phyloP scores from a whole-genome alignment of 2,113 vertebrate genomes.

The Cyphomyrus discorhynchus region DNA sequence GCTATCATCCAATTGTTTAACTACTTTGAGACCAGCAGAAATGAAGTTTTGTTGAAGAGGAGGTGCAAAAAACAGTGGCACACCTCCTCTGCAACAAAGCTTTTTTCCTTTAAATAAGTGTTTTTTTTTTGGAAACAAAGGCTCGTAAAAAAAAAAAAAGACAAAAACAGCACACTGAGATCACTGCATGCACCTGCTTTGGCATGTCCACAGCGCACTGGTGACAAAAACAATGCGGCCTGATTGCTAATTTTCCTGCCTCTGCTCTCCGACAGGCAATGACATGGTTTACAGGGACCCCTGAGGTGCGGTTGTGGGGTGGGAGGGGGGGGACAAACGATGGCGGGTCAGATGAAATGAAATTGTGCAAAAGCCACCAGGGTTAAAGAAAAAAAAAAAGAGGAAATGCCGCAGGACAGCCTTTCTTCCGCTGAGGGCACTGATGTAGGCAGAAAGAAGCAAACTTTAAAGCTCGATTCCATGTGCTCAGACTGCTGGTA shows the following conservation, averaged over 20 bases:
- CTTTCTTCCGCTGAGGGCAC: constrained; percentile 12
- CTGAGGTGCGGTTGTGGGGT: not conserved
- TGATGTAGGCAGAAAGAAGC: constrained; percentile 17
- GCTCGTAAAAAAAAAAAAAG: not conserved
- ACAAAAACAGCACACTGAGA: not conserved
- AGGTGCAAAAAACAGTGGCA: too few relatives aligned
- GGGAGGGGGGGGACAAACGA: constrained; percentile 24
- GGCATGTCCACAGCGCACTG: constrained; percentile 5
- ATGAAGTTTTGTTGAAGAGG: not conserved
- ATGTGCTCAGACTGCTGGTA: not conserved
- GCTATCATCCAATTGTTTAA: not conserved
- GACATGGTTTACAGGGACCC: constrained; percentile 27
- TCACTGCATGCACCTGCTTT: not conserved
- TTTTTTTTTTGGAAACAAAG: not conserved
- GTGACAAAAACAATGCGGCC: constrained; percentile 24
- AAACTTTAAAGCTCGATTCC: not conserved
- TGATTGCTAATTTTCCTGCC: constrained; percentile 36
- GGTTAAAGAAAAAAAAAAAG: not conserved
- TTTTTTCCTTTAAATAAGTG: not conserved
- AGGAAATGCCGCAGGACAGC: constrained; percentile 22
- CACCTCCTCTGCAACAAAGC: not conserved
- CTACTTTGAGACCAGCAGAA: not conserved
- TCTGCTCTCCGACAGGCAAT: constrained; percentile 29
- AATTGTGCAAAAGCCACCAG: constrained; percentile 31
- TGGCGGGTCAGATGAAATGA: constrained; percentile 38